Conservation (phyloP, 1,140 invertebrate genomes). For the Daktulosphaira vitifoliae region DNA sequence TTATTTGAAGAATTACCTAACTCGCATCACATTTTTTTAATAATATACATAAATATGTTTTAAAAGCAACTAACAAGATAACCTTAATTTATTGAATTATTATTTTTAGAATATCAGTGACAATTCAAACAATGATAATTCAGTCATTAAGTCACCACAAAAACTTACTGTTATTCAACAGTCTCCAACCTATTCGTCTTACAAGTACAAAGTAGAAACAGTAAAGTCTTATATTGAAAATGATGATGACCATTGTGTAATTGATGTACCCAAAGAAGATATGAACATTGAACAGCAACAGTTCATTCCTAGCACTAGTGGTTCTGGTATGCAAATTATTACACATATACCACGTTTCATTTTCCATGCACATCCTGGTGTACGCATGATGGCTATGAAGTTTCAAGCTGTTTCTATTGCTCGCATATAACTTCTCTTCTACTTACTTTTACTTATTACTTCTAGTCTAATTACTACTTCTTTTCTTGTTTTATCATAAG, state of each 20-base stretch:
- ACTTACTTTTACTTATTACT: neutral
- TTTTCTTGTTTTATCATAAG: too few relatives aligned
- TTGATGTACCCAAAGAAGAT: neutral
- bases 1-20: too few relatives aligned
- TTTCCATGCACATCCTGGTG: slow-evolving; percentile 8
- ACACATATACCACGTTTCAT: slow-evolving; percentile 27
- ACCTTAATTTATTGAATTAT: too few relatives aligned
- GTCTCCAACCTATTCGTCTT: slow-evolving; percentile 12
- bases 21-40: too few relatives aligned
- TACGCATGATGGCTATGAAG: slow-evolving; percentile 19
- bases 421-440: slow-evolving; percentile 17
- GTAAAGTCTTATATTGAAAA: neutral
- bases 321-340: slow-evolving; percentile 32
- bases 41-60: too few relatives aligned
- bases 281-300: slow-evolving; percentile 10
- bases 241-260: neutral
- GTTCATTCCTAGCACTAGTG: slow-evolving; percentile 22
- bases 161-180: slow-evolving; percentile 25
- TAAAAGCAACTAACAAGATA: too few relatives aligned
- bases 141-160: slow-evolving; percentile 21
- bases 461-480: slow-evolving; percentile 6
- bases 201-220: neutral
- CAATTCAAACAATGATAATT: neutral
- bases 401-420: slow-evolving; percentile 13
- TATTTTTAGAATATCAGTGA: neutral